These are phyloP conservation scores for Eriocheir sinensis DNA, from an alignment of 1,140 invertebrate species.

Conservation along the genomic window DNA sequence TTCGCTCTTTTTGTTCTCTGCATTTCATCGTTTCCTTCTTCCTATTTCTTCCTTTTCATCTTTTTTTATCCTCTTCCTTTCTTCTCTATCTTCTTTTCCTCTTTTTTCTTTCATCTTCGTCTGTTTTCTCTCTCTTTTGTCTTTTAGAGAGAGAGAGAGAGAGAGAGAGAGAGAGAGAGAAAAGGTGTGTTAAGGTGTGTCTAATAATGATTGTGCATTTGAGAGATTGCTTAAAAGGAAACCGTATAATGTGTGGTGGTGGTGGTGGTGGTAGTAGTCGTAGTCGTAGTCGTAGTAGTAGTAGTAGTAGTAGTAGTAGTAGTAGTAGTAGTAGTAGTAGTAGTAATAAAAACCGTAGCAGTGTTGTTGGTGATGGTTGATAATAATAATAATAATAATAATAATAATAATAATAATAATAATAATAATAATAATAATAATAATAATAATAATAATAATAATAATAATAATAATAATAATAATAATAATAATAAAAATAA, in stretches of 20 bases:
- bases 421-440: no score
- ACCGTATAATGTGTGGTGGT: not conserved
- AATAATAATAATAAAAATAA: no score
- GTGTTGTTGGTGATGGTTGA: no score
- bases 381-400: no score
- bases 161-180: not conserved
- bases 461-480: no score
- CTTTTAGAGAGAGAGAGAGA: not conserved
- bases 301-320: conserved; percentile 25
- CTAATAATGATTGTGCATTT: not conserved
- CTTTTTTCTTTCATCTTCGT: no score
- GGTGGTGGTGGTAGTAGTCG: not conserved
- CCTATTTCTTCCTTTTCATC: no score
- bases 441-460: no score
- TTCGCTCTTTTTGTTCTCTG: no score
- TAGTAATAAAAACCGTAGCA: not conserved
- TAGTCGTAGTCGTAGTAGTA: conserved; percentile 7
- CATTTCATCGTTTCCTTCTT: not conserved
- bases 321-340: conserved; percentile 12
- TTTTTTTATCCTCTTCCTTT: not conserved
- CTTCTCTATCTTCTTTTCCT: no score
- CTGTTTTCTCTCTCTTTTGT: no score
- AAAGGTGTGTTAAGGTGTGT: not conserved
- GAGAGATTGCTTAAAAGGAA: not conserved
- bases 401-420: no score